Conservation (phyloP, 2,113 vertebrate genomes). For the Poeciliopsis occidentalis region DNA sequence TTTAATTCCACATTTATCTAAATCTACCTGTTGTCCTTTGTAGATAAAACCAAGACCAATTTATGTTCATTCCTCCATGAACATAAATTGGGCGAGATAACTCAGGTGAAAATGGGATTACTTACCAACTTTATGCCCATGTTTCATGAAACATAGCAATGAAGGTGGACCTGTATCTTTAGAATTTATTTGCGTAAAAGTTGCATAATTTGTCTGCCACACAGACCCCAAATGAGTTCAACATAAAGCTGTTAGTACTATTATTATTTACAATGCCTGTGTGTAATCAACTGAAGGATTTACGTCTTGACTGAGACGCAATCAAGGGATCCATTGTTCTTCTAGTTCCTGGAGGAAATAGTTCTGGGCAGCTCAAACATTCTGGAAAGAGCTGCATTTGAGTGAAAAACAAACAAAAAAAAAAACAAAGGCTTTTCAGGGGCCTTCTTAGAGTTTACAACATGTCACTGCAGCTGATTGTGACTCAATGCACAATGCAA, state of each 20-base stretch:
- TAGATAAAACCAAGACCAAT: slow-evolving; percentile 23
- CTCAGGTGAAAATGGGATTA: background rate
- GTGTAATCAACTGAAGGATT: slow-evolving; percentile 61
- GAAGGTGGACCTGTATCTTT: background rate
- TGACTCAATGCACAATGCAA: slow-evolving; percentile 48
- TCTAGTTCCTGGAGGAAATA: slow-evolving; percentile 69
- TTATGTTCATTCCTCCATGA: slow-evolving; percentile 26
- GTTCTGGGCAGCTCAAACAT: no score
- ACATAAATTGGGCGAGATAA: slow-evolving; percentile 9
- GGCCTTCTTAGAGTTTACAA: slow-evolving; percentile 44
- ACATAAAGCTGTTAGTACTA: slow-evolving; percentile 20
- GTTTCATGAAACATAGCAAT: background rate
- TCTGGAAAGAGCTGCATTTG: slow-evolving; percentile 69
- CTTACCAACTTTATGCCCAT: background rate
- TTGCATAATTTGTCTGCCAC: background rate
- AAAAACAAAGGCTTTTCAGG: slow-evolving; percentile 42
- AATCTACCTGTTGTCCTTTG: slow-evolving; percentile 33
- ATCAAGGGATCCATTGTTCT: slow-evolving; percentile 80
- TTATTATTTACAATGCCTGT: slow-evolving; percentile 34
- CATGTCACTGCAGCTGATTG: slow-evolving; percentile 56
- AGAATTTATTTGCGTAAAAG: background rate
- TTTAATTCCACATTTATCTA: slow-evolving; percentile 23
- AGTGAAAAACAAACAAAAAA: slow-evolving; percentile 39
- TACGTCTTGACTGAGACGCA: slow-evolving; percentile 53
- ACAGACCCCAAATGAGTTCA: slow-evolving; percentile 3